phyloP scores from a whole-genome alignment of 2,113 vertebrate genomes.

The Chlorodrepanis virens region DNA sequence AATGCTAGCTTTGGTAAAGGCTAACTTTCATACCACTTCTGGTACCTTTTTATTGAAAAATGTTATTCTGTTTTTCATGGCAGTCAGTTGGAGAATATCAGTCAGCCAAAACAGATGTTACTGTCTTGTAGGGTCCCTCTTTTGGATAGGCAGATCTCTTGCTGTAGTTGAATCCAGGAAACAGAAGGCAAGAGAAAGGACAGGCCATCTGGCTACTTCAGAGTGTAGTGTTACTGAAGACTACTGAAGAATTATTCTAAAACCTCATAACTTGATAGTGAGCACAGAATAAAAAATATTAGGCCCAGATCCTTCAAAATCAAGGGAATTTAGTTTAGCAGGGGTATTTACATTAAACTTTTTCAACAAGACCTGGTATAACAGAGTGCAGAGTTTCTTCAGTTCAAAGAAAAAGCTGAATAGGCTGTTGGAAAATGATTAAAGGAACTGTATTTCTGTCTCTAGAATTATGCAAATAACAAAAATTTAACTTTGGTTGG shows the following conservation, averaged over 20 bases:
- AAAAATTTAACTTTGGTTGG: not conserved
- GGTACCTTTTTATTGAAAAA: not conserved
- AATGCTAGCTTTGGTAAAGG: conserved; percentile 19
- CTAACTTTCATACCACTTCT: not conserved
- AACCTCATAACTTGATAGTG: not conserved
- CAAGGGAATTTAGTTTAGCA: not conserved
- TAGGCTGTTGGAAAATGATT: conserved; percentile 6
- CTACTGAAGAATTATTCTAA: not conserved
- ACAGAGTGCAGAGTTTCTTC: not conserved
- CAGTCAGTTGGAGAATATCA: conserved; percentile 7
- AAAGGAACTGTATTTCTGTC: conserved; percentile 19
- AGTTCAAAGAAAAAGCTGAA: conserved; percentile 39
- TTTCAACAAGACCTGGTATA: not conserved
- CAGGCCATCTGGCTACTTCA: not conserved
- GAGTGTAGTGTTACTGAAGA: not conserved
- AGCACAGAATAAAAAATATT: not conserved
- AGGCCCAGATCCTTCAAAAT: not conserved
- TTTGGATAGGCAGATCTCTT: not conserved
- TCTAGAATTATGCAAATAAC: conserved; percentile 37
- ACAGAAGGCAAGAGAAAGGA: not conserved
- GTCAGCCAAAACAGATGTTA: conserved; percentile 17
- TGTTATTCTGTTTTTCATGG: conserved; percentile 22
- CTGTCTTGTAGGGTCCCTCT: not conserved
- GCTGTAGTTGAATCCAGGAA: not conserved
- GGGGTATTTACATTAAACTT: not conserved